Percentiles rank a stretch among this genome's conserved stretches.
phyloP scores from a whole-genome alignment of 2,888 invertebrate genomes.

The Tinea pellionella region DNA sequence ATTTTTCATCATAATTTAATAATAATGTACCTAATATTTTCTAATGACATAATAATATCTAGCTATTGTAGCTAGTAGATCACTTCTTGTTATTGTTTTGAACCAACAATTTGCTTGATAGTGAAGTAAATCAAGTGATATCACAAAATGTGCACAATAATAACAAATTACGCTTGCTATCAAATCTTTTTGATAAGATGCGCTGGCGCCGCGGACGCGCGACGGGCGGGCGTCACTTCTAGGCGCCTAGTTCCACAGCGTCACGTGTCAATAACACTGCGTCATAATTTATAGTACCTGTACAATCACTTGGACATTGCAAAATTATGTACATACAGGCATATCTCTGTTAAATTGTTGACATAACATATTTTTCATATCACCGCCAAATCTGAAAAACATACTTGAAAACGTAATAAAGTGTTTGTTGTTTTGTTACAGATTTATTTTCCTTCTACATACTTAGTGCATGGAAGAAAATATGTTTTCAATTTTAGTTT shows the following conservation, averaged over 20 bases:
- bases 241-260: neutral
- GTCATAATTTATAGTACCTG: neutral
- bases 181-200: conserved; percentile 5
- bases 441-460: neutral
- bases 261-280: neutral
- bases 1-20: too few relatives aligned
- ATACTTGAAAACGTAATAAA: neutral
- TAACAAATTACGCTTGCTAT: neutral
- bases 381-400: conserved; percentile 3
- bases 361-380: neutral
- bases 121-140: neutral
- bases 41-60: too few relatives aligned
- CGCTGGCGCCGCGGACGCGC: conserved; percentile 5
- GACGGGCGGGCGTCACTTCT: neutral
- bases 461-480: neutral
- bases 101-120: too few relatives aligned
- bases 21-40: too few relatives aligned
- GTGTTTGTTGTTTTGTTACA: neutral
- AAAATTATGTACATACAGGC: neutral
- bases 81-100: neutral
- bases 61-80: too few relatives aligned
- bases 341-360: neutral
- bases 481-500: neutral
- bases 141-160: neutral
- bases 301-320: neutral